Percentiles rank a stretch among this genome's conserved stretches.
Conservation (phyloP, 1,140 invertebrate species). For the Camponotus floridanus region DNA sequence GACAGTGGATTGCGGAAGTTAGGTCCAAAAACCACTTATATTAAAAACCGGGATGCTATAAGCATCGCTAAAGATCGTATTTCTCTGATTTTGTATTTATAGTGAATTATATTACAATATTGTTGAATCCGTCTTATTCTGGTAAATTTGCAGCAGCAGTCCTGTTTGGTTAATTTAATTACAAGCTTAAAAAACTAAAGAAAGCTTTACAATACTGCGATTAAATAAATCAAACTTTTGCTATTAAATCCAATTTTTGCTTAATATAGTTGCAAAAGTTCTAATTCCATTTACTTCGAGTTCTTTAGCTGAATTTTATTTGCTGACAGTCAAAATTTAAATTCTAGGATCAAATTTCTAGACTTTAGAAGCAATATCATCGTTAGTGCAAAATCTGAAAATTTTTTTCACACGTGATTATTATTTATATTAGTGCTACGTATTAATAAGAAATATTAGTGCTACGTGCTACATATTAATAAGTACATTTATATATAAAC, state of each 20-base stretch:
- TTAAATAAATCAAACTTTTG: constrained; percentile 1
- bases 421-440: neutral
- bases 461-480: neutral
- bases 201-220: neutral
- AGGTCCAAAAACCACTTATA: constrained; percentile 3
- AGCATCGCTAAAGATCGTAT: neutral
- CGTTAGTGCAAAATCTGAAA: neutral
- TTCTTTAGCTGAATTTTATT: no score
- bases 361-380: constrained; percentile 1
- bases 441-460: neutral
- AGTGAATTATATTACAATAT: constrained; percentile 5
- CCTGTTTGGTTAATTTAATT: constrained; percentile 37
- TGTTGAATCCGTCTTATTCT: neutral
- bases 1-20: neutral
- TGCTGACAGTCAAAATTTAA: neutral
- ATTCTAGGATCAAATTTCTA: constrained; percentile 5
- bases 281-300: neutral
- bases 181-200: neutral
- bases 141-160: constrained; percentile 14
- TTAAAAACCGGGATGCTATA: neutral
- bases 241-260: neutral
- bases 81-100: constrained; percentile 5
- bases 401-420: neutral
- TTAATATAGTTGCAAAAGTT: neutral
- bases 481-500: neutral